Evolutionary conservation across 2,113 vertebrate species (phyloP).

Genomic region (Stercorarius parasiticus): DNA sequence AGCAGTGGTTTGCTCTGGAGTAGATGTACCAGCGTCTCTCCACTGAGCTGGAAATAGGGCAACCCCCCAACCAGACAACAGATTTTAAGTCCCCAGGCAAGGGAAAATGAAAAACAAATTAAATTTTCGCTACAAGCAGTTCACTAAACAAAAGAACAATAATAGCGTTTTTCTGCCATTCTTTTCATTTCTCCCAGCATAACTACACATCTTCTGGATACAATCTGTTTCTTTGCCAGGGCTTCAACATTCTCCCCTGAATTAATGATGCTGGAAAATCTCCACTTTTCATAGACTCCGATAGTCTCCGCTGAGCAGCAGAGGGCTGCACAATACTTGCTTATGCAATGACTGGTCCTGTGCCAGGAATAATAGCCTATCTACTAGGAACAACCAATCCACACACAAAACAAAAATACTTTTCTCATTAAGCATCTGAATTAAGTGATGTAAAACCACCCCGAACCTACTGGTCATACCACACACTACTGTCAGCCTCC

Average conservation of each 20-base stretch:
- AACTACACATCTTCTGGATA: constrained; percentile 40
- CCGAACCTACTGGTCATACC: background rate
- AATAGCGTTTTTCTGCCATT: constrained; percentile 19
- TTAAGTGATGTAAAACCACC: background rate
- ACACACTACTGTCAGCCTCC: background rate
- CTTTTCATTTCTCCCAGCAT: constrained; percentile 27
- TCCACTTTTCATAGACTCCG: constrained; percentile 51
- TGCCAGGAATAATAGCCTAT: constrained; percentile 36
- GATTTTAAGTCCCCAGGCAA: background rate
- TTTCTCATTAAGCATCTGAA: background rate
- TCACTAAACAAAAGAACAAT: constrained; percentile 3
- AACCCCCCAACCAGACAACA: background rate
- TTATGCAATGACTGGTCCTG: constrained; percentile 57
- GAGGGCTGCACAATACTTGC: constrained; percentile 44
- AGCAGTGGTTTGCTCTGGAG: background rate
- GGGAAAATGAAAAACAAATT: constrained; percentile 38
- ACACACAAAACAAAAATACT: background rate
- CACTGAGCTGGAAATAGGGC: background rate
- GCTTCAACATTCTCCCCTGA: constrained; percentile 4
- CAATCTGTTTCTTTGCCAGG: constrained; percentile 42
- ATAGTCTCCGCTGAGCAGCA: constrained; percentile 13
- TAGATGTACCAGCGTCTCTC: background rate
- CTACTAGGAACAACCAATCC: constrained; percentile 8
- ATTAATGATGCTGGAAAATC: constrained; percentile 60
- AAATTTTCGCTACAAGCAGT: background rate